Base-by-base conservation (phyloP, 2,797 vertebrate species). In the Myotis daubentonii region DNA sequence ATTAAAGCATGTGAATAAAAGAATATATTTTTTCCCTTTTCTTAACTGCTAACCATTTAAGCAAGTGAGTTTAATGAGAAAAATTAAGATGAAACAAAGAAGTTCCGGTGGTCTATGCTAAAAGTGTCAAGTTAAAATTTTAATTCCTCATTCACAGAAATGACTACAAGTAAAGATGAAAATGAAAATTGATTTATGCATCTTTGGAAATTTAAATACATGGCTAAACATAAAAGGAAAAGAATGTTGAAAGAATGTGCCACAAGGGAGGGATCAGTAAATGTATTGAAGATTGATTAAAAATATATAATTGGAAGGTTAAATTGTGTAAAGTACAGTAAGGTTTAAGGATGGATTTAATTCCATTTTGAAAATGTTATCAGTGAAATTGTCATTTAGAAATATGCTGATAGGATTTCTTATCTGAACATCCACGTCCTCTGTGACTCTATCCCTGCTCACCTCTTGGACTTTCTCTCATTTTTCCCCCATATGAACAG, bases 71-170 rank as follows among this genome's bases (percentile, higher is more conserved):
- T 57, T 82, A 82, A 88, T 79, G 23, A 72, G 16, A 33, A 94
- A 92, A 90, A 47, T 66, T 33, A 38, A 92, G 13, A 70, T 51
- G 33, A 78, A 86, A 22, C 55, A 94, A 89, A 55, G 28, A 83
- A 19, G 1, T 66, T 53, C 62, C 5, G 3, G 19, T 79, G 1
- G 6, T 60, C 82, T 93, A 55, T 33, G 16, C 51, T 87, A 38
- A 90, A 95, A 81, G 3, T 87, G 11, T 87, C 62, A 87, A 82
- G 28, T 38, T 89, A 44, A 82, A 95, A 80, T 41, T 78, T 95
- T 95, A 89, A 89, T 90, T 94, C 6, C 13, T 89, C 16, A 38
- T 68, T 91, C 70, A 94, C 5, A 93, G 78, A 88, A 93, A 90
- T 60, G 25, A 72, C 9, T 78, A 41, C 7, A 85, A 80, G 16